Evolutionary conservation across 2,113 vertebrate species (phyloP), one percentile per base, ranked within the genome.

Genomic region (Dicaeum eximium): DNA sequence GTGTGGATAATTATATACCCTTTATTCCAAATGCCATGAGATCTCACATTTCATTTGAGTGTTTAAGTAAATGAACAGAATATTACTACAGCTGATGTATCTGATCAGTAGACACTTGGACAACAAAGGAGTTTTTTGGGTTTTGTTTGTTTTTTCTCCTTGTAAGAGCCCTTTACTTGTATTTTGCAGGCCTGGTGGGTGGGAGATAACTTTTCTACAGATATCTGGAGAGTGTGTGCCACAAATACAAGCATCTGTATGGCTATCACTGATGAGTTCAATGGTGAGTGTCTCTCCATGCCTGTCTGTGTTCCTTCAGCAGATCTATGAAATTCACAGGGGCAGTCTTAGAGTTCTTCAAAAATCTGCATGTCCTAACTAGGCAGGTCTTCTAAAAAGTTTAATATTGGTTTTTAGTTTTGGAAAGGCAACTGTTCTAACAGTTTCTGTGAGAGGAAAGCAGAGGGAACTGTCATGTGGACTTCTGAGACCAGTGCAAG

Each of bases 161-260:
- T 38, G 2, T 87, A 77, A 93, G 53, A 81, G 42, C 31, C 28
- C 15, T 27, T 23, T 74, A 56, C 65, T 84, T 94, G 60, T 65
- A 4, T 66, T 81, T 93, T 90, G 2, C 88, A 98, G 98, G 98
- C 98, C 88, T 98, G 98, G 98, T 98, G 98, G 98, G 97, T 98
- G 42, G 98, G 97, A 90, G 91, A 96, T 9, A 72, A 81, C 28
- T 97, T 97, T 84, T 97, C 73, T 80, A 95, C 93, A 42, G 98
- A 98, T 48, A 62, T 98, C 78, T 98, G 98, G 98, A 97, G 90
- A 70, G 16, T 93, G 23, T 98, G 98, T 45, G 0, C 6, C 69
- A 98, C 15, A 1, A 98, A 98, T 37, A 84, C 1, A 4, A 97
- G 87, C 4, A 96, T 83, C 25, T 98, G 98, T 30, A 37, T 77